phyloP scores from a whole-genome alignment of 2,797 vertebrate genomes.

The Ctenopoma kingsleyae region DNA sequence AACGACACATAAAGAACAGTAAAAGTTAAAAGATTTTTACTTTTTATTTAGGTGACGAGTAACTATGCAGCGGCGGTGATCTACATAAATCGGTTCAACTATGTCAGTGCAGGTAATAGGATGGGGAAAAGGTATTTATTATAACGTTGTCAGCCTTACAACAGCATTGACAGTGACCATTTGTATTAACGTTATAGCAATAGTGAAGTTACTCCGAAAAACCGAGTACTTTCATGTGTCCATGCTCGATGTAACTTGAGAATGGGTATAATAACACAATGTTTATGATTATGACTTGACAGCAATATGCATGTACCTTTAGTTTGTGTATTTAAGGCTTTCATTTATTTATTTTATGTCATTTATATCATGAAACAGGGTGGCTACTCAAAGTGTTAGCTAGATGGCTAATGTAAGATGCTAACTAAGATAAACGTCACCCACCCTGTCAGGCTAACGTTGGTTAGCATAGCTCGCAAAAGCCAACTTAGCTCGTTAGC shows the following conservation, averaged over 20 bases:
- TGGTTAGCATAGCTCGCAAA: conserved; percentile 72
- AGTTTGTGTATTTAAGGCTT: background rate
- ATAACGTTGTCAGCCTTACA: background rate
- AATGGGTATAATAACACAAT: rapidly evolving
- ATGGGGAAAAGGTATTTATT: background rate
- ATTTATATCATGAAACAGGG: conserved; percentile 24
- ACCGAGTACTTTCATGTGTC: conserved; percentile 3
- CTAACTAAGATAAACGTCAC: conserved; percentile 82
- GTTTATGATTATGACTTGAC: background rate
- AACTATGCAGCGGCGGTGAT: background rate
- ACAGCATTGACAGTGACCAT: background rate
- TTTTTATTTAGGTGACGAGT: background rate
- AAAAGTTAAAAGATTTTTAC: background rate
- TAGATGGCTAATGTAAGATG: conserved; percentile 61
- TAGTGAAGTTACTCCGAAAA: conserved; percentile 4
- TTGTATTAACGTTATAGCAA: background rate
- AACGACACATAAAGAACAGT: background rate
- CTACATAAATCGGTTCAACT: background rate
- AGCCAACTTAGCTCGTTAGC: conserved; percentile 76
- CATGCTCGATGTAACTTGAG: background rate
- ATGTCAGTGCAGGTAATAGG: background rate
- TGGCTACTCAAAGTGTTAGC: conserved; percentile 65
- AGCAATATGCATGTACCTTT: rapidly evolving
- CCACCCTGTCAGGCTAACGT: conserved; percentile 69
- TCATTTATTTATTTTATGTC: background rate